Evolutionary conservation across 2,113 vertebrate species (phyloP).

Genomic region (Clarias macrocephalus): DNA sequence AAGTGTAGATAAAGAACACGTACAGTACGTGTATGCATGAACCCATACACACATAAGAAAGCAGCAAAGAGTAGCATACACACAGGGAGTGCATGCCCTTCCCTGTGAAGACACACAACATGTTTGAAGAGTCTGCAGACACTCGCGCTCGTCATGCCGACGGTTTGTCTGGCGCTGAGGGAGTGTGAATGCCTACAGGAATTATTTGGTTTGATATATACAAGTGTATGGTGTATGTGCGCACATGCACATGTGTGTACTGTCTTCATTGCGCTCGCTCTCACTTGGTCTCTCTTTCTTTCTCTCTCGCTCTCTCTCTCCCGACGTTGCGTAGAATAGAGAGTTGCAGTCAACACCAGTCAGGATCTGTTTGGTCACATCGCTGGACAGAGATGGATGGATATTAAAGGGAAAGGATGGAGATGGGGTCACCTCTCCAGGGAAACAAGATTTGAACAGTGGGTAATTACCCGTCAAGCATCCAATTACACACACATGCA

Average conservation of each 20-base stretch:
- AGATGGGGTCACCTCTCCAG: slow-evolving; percentile 45
- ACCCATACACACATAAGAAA: slow-evolving; percentile 40
- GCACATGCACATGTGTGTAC: slow-evolving; percentile 35
- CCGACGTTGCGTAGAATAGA: slow-evolving; percentile 61
- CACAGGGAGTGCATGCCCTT: slow-evolving; percentile 58
- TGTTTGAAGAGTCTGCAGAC: slow-evolving; percentile 40
- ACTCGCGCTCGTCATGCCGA: slow-evolving; percentile 44
- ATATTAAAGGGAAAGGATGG: slow-evolving; percentile 42
- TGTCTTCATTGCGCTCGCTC: slow-evolving; percentile 49
- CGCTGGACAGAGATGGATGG: slow-evolving; percentile 55
- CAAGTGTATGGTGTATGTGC: slow-evolving; percentile 36
- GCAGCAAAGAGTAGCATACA: slow-evolving; percentile 43
- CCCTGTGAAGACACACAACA: slow-evolving; percentile 51
- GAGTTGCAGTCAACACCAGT: slow-evolving; percentile 45
- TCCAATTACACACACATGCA: slow-evolving; percentile 50
- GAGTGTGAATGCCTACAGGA: slow-evolving; percentile 21
- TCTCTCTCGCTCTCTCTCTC: slow-evolving; percentile 48
- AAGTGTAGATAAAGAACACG: slow-evolving; percentile 32
- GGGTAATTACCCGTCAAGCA: slow-evolving; percentile 52
- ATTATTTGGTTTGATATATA: slow-evolving; percentile 42
- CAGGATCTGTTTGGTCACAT: slow-evolving; percentile 57
- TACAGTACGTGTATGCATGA: slow-evolving; percentile 14
- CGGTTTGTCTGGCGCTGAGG: slow-evolving; percentile 52
- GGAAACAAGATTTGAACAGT: slow-evolving; percentile 40
- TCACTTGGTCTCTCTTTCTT: slow-evolving; percentile 26